Evolutionary conservation across 2,888 invertebrate genomes (phyloP).

Genomic region (Torymus tubicola): DNA sequence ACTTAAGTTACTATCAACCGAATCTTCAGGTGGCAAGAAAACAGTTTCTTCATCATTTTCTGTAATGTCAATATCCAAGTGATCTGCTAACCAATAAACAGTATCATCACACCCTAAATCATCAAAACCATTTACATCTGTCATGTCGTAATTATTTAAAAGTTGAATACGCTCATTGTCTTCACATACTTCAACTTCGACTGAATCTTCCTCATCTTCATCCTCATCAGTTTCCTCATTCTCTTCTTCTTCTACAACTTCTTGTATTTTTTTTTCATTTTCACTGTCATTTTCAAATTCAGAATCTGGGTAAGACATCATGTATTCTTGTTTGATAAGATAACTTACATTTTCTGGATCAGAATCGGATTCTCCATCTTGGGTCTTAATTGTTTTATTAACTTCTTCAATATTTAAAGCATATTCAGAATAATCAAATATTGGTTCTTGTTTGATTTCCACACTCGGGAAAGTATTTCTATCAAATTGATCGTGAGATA

Average conservation of each 20-base stretch:
- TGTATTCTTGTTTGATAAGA: constrained; percentile 48
- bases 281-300: constrained; percentile 39
- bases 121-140: background rate
- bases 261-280: constrained; percentile 20
- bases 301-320: constrained; percentile 30
- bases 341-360: constrained; percentile 52
- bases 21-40: background rate
- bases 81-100: constrained; percentile 25
- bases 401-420: background rate
- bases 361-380: constrained; percentile 45
- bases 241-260: constrained; percentile 21
- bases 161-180: background rate
- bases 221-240: constrained; percentile 8
- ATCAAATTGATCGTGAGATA: background rate
- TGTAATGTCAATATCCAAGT: constrained; percentile 48
- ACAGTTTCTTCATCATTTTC: constrained; percentile 34
- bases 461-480: background rate
- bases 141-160: background rate
- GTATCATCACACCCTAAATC: constrained; percentile 20
- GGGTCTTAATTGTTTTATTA: background rate
- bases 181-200: background rate
- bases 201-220: constrained; percentile 3
- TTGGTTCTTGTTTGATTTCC: constrained; percentile 25
- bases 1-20: background rate
- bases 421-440: background rate